Conservation (phyloP, 2,888 invertebrate species). For the Meghimatium bilineatum region DNA sequence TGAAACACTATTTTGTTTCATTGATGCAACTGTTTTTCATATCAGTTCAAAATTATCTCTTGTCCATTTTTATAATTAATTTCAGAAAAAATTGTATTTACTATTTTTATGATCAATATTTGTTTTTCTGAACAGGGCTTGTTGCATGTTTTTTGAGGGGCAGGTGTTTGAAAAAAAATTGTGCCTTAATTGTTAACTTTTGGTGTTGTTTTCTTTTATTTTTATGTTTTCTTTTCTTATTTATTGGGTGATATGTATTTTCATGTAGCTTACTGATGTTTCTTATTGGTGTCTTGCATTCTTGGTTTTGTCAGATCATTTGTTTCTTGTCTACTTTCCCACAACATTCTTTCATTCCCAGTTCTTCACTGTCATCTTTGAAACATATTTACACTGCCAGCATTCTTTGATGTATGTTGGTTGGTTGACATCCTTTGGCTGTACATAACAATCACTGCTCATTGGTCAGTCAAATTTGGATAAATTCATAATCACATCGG, state of each 20-base stretch:
- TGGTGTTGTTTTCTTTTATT: background rate
- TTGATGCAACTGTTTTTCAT: background rate
- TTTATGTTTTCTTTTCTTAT: background rate
- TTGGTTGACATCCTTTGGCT: too few species aligned
- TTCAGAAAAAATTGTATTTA: background rate
- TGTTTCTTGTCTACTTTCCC: too few species aligned
- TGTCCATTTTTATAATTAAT: slow-evolving; percentile 12
- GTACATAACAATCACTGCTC: too few species aligned
- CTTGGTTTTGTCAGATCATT: background rate
- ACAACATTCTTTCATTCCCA: too few species aligned
- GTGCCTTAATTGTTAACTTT: background rate
- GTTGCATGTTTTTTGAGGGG: slow-evolving; percentile 45
- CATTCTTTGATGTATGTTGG: too few species aligned
- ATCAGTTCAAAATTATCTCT: background rate
- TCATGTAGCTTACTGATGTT: background rate
- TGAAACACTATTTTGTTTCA: background rate
- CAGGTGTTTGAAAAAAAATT: slow-evolving; percentile 13
- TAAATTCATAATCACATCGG: too few species aligned
- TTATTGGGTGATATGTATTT: background rate
- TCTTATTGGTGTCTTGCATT: background rate
- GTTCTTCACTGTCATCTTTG: too few species aligned
- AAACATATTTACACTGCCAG: too few species aligned
- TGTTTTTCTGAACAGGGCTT: slow-evolving; percentile 17
- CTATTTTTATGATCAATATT: background rate
- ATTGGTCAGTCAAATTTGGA: too few species aligned